Evolutionary conservation across 2,888 invertebrate species (phyloP), one percentile per base, ranked within the genome.

Genomic region (Metellina segmentata): DNA sequence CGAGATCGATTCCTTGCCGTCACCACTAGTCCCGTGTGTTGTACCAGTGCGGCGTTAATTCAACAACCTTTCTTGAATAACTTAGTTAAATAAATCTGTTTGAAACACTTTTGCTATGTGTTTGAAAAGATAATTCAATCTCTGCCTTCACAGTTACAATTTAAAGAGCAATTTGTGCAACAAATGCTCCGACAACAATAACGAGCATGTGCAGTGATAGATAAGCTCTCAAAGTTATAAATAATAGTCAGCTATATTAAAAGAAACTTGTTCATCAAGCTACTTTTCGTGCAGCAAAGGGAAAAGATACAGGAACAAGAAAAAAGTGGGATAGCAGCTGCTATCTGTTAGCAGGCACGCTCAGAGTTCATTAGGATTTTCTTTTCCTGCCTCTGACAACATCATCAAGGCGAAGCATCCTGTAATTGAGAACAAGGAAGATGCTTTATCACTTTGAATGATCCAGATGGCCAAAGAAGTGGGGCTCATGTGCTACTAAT

Each of bases 341-440:
- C 78, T 78, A 78, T 78, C 78, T 51, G 75, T 75, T 74, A 61
- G 52, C 19, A 71, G 82, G 72, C 19, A 72, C 72, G 82, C 51
- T 19, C 48, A 48, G 85, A n/a, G 85, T 87, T 87, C 87, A 87
- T 87, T 81, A 87, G 34, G 71, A 72, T 51, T 72, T 72, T 52
- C 87, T 81, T 87, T 87, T 72, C 81, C 79, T 53, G 79, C 48
- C 48, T 81, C 81, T 81, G 78, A 79, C 72, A 81, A 74, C 81
- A 81, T 52, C 79, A 87, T 72, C 79, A 53, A 61, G 72, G 79
- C 34, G 52, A 86, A 70, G 86, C 86, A 71, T 86, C 86, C 78
- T 87, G 71, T 87, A 87, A 87, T 87, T 87, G 79, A 81, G 87
- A 87, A 72, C 87, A 87, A 72, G 79, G 81, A 81, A 72, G 74